Evolutionary conservation across 2,797 vertebrate genomes (phyloP).

Genomic region (Eutrigla gurnardus): DNA sequence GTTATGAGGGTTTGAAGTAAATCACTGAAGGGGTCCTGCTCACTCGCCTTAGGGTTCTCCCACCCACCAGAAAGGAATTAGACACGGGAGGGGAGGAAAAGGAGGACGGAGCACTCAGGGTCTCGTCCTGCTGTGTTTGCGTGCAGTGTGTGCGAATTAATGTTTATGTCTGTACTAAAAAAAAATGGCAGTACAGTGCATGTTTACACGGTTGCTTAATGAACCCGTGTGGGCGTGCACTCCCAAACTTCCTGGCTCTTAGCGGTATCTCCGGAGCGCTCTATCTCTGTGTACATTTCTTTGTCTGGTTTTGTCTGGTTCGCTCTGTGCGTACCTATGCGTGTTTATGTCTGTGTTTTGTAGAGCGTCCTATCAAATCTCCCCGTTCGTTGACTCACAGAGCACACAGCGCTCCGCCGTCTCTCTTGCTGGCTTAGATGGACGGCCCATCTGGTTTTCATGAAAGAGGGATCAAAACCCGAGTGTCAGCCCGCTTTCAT

Average conservation of each 20-base stretch:
- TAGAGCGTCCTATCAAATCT: conserved; percentile 46
- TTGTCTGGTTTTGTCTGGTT: conserved; percentile 63
- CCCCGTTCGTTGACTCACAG: conserved; percentile 50
- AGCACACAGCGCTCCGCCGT: conserved; percentile 6
- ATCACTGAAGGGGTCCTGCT: conserved; percentile 65
- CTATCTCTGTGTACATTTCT: conserved; percentile 65
- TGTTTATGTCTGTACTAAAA: conserved; percentile 55
- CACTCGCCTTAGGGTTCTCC: conserved; percentile 48
- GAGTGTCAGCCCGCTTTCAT: conserved; percentile 67
- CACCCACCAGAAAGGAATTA: conserved; percentile 65
- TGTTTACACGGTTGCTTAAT: conserved; percentile 63
- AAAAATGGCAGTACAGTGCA: conserved; percentile 22
- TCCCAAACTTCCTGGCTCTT: conserved; percentile 60
- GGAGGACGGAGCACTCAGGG: conserved; percentile 8
- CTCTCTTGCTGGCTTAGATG: conserved; percentile 54
- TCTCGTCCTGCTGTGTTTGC: conserved; percentile 52
- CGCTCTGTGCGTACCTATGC: conserved; percentile 20
- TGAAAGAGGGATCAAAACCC: conserved; percentile 57
- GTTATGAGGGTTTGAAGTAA: conserved; percentile 54
- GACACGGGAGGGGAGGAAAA: conserved; percentile 35
- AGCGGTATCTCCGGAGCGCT: conserved; percentile 40
- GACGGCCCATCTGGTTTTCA: conserved; percentile 78
- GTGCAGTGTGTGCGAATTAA: conserved; percentile 29
- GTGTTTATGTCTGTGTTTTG: conserved; percentile 69
- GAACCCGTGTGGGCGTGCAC: conserved; percentile 62